phyloP scores from a whole-genome alignment of 2,113 vertebrate species.

The Buteo buteo region DNA sequence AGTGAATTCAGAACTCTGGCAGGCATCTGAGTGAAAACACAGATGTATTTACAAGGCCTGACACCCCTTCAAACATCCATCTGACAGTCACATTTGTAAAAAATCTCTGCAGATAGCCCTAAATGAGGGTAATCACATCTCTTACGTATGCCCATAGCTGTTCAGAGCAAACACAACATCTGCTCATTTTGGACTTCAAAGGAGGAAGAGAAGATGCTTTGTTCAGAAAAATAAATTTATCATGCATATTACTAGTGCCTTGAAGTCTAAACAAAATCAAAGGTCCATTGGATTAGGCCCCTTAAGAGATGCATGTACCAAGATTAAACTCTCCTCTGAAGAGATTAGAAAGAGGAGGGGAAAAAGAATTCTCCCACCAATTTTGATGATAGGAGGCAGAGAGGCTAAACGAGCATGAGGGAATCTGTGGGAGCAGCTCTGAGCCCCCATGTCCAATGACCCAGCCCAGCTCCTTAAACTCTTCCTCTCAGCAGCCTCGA shows the following conservation, averaged over 20 bases:
- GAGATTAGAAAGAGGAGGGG: not conserved
- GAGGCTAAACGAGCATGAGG: not conserved
- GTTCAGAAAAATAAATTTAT: not conserved
- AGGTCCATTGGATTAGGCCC: not conserved
- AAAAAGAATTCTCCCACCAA: not conserved
- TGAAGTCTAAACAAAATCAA: not conserved
- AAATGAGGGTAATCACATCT: not conserved
- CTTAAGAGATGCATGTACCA: not conserved
- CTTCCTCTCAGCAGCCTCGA: not conserved
- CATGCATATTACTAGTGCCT: not conserved
- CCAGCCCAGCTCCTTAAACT: not conserved
- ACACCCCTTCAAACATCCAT: not conserved
- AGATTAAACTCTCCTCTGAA: not conserved
- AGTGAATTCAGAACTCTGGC: not conserved
- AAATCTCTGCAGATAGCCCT: not conserved
- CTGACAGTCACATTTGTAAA: not conserved
- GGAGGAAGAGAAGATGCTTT: not conserved
- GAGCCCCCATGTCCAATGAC: not conserved
- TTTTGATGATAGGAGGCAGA: not conserved
- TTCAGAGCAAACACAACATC: not conserved
- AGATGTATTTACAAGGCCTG: not conserved
- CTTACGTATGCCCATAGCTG: not conserved
- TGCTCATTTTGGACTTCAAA: not conserved
- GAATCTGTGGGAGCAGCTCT: not conserved
- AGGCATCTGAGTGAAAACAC: not conserved